Evolutionary conservation across 2,888 invertebrate species (phyloP), one percentile per base, ranked within the genome.

Genomic region (Drosophila suboccidentalis): DNA sequence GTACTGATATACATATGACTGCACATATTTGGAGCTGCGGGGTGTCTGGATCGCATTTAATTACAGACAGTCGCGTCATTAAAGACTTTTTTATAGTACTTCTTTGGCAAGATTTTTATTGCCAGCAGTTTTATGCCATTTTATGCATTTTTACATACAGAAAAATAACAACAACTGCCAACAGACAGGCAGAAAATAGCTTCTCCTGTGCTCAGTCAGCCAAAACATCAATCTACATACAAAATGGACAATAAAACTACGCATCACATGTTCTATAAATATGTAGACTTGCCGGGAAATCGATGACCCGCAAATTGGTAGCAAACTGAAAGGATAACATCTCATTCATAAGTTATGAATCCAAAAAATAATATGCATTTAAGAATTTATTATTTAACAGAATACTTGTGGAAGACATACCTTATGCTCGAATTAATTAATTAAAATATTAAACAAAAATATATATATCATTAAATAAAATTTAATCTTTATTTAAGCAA

Each of bases 1-100:
- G 39, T 19, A 34, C 51, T 50, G 43, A 51, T 5, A 26, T 26
- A 26, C 26, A 26, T 5, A 26, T 47, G 39, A 58, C 19, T 50
- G 61, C 43, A 19, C 43, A 34, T 43, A 39, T 26, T 55, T 43
- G 53, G 46, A 59, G 62, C 65, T 70, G 64, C 46, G 63, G 49
- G 43, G 19, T 54, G 41, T 44, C 36, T 62, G 68, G 39, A 26
- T 61, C 59, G 32, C 64, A 70, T 88, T 84, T 84, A 84, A 84
- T 84, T 84, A 87, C 87, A 83, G 67, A 71, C 78, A 78, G 81
- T 69, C 84, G 84, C 84, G 78, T 72, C 84, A 88, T 88, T 83
- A 84, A 88, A 80, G 68, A 67, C 75, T 86, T 84, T 84, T 84
- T 84, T 86, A 84, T 89, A 71, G 78, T 65, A 78, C 75, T 84